Percentiles rank a stretch among this genome's conserved stretches.
Conservation (phyloP, 2,888 invertebrate species). For the Cabera pusaria region DNA sequence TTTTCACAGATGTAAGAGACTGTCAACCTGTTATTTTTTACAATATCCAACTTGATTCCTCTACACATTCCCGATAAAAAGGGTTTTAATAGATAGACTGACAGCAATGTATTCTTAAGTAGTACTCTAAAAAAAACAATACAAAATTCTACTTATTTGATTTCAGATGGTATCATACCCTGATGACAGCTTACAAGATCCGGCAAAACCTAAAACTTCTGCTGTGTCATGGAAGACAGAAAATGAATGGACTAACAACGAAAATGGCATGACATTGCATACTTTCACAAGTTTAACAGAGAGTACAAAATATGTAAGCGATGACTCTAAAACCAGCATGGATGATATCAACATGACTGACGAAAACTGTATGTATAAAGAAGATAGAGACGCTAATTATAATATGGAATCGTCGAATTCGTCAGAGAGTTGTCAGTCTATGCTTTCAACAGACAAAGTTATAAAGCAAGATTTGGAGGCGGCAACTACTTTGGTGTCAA, state of each 20-base stretch:
- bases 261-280: conserved; percentile 66
- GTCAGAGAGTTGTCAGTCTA: conserved; percentile 75
- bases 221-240: conserved; percentile 73
- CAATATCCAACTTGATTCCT: too few species aligned
- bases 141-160: background rate
- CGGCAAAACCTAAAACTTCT: conserved; percentile 74
- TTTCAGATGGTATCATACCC: conserved; percentile 71
- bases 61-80: too few species aligned
- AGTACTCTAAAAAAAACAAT: too few species aligned
- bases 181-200: conserved; percentile 71
- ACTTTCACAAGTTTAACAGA: conserved; percentile 64
- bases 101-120: too few species aligned
- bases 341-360: conserved; percentile 76
- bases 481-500: conserved; percentile 56
- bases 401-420: conserved; percentile 80
- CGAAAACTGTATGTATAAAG: conserved; percentile 74
- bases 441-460: conserved; percentile 57
- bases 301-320: conserved; percentile 68
- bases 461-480: conserved; percentile 63
- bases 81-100: too few species aligned
- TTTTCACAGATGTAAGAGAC: too few species aligned
- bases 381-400: conserved; percentile 73
- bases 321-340: conserved; percentile 75
- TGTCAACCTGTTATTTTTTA: too few species aligned
- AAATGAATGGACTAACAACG: conserved; percentile 65